Conservation (phyloP, 64 coral and sea anemone genomes). For the Stichodactyla mertensii region DNA sequence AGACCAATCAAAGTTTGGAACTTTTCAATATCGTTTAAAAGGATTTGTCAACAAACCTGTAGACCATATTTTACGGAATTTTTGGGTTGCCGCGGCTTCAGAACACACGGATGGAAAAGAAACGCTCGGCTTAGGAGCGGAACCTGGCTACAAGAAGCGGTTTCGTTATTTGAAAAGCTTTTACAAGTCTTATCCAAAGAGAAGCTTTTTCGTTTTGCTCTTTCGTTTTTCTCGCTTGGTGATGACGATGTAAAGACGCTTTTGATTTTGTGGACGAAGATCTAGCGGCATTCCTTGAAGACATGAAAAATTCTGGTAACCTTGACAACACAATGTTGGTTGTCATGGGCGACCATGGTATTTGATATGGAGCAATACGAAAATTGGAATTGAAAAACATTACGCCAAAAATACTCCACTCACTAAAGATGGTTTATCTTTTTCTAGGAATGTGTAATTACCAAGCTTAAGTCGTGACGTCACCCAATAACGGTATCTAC, state of each 20-base stretch:
- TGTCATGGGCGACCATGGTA: slow-evolving; percentile 69
- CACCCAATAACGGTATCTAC: slow-evolving; percentile 21
- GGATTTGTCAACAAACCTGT: slow-evolving; percentile 47
- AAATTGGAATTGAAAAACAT: slow-evolving; percentile 38
- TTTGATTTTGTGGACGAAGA: slow-evolving; percentile 46
- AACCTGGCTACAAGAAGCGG: slow-evolving; percentile 29
- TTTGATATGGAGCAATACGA: slow-evolving; percentile 57
- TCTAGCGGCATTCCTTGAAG: slow-evolving; percentile 30
- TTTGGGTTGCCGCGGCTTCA: slow-evolving; percentile 24
- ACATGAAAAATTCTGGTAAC: slow-evolving; percentile 22
- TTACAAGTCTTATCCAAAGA: slow-evolving; percentile 39
- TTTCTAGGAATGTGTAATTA: slow-evolving; percentile 28
- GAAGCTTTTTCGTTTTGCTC: slow-evolving; percentile 57
- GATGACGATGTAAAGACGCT: slow-evolving; percentile 62
- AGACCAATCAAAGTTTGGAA: slow-evolving; percentile 35
- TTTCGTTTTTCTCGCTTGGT: slow-evolving; percentile 37
- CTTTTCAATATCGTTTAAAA: slow-evolving; percentile 53
- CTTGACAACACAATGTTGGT: slow-evolving; percentile 63
- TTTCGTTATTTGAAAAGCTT: slow-evolving; percentile 41
- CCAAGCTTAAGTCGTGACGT: slow-evolving; percentile 9
- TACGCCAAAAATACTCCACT: too few relatives aligned
- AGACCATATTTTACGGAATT: slow-evolving; percentile 43
- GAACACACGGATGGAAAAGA: slow-evolving; percentile 16
- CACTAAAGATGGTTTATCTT: background rate
- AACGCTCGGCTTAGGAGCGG: slow-evolving; percentile 9